Evolutionary conservation across 2,797 vertebrate species (phyloP), one percentile per base, ranked within the genome.

Genomic region (Eulemur albifrons): DNA sequence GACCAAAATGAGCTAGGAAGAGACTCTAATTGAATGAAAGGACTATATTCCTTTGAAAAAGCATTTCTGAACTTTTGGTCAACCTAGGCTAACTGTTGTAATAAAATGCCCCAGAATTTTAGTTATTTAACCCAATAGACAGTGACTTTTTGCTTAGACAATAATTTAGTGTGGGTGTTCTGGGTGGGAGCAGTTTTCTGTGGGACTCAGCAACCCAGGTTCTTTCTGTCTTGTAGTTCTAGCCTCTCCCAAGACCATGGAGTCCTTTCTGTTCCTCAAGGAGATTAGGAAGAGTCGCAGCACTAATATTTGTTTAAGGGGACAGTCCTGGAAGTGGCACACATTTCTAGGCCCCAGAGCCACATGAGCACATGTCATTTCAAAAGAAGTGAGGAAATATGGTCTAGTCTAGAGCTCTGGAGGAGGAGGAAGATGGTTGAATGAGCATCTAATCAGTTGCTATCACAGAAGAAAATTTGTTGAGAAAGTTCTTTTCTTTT

Each of bases 281-380:
- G 12, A 81, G 27, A 27, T 48, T 23, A 73, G 6, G 7, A 82
- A 83, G 18, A 88, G 61, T 3, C 23, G 9, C 8, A 50, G 17
- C 2, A 8, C 8, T 2, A 21, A 2, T 23, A 0, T 17, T 1
- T 20, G n/a, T 14, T 72, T 63, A 9, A 35, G 2, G 20, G 1
- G 15, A 54, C 27, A 75, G 14, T 52, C 43, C 32, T 35, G 3
- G 1, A 69, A 35, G 18, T 67, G 38, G 48, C 15, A 48, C 35
- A 1, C 3, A 10, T 67, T 43, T 67, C 18, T 43, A 40, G 15
- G 40, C 20, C 15, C 4, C 82, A 45, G 9, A 30, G n/a, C 45
- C 11, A 52, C 1, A 13, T 10, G 32, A 25, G 1, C 21, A 2
- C 11, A 25, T 77, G 17, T 57, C 18, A 80, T 90, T 90, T 82